Conservation (phyloP, 2,113 vertebrate genomes). For the Asarcornis scutulata region DNA sequence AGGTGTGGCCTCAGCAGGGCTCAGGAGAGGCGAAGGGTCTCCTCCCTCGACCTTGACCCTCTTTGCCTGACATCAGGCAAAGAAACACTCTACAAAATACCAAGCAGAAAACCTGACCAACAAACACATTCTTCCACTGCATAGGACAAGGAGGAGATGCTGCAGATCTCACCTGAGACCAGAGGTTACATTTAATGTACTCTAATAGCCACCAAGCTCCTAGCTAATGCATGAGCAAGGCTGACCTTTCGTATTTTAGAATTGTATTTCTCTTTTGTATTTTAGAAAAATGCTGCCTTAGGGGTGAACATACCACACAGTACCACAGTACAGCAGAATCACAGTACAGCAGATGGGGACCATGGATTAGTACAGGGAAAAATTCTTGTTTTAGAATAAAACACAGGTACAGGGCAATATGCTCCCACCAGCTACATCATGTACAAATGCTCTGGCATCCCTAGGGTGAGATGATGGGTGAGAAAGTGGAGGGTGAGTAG, state of each 20-base stretch:
- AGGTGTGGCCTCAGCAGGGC: neutral
- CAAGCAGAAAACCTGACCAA: neutral
- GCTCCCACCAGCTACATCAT: neutral
- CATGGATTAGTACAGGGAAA: neutral
- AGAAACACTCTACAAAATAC: neutral
- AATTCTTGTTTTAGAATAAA: neutral
- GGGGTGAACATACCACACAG: neutral
- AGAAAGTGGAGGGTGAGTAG: neutral
- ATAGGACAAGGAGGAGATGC: neutral
- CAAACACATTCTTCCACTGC: neutral
- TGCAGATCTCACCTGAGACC: neutral
- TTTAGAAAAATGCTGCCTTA: neutral
- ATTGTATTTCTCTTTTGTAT: neutral
- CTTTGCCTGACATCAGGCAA: neutral
- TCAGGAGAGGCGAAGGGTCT: neutral
- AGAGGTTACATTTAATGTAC: neutral
- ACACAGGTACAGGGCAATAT: neutral
- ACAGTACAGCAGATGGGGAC: rapidly evolving
- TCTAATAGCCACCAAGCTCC: neutral
- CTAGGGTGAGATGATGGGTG: neutral
- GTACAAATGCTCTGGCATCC: neutral
- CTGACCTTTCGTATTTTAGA: neutral
- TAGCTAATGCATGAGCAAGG: neutral
- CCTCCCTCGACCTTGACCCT: neutral
- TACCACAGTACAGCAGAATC: rapidly evolving